Base-by-base conservation (phyloP, 2,797 vertebrate genomes). In the Yasuhikotakia modesta region DNA sequence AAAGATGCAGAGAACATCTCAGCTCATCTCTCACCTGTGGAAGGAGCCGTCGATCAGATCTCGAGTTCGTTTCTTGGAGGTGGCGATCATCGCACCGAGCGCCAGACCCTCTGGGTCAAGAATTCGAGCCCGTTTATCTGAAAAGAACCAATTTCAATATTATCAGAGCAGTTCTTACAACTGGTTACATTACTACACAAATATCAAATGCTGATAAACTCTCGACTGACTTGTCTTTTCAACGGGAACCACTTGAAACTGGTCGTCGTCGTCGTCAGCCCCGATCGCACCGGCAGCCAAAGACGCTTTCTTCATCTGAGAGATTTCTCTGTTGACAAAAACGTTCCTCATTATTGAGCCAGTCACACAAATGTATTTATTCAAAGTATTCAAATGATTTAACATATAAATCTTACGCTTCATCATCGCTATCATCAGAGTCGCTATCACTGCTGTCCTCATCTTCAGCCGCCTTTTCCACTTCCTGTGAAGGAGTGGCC, bases 71-170 rank as follows among this genome's bases (percentile, higher is more conserved):
- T 96, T 98, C 87, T 92, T 96, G 30, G 97, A 98, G 0, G 92
- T 92, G 50, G 93, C 95, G 0, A 99, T 96, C 82, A 95, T 70
- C 0, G 93, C 91, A 50, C 96, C 97, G 0, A 99, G 87, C 0
- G 96, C 96, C 77, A 99, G 89, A 2, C 97, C 96, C 82, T 98
- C 96, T 14, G 97, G 90, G 0, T 96, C 91, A 83, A 99, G 90
- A 75, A 98, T 91, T 46, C 90, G 90, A 12, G 91, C 90, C 65
- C 90, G 92, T 82, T 95, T 98, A 86, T 90, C 97, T 91, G 61
- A 5, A 21, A 6, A 79, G 8, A 45, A 63, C 19, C 7, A 85
- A 2, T 68, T 4, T 27, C 8, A 78, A 65, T 17, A 67, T 24
- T 22, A 46, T 65, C 45, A 8, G 5, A 66, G 19, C 57, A 32